A percentile compares a stretch with the other conserved stretches of the same genome.
Conservation (phyloP, 2,113 vertebrate species). For the Psephotus haematonotus region DNA sequence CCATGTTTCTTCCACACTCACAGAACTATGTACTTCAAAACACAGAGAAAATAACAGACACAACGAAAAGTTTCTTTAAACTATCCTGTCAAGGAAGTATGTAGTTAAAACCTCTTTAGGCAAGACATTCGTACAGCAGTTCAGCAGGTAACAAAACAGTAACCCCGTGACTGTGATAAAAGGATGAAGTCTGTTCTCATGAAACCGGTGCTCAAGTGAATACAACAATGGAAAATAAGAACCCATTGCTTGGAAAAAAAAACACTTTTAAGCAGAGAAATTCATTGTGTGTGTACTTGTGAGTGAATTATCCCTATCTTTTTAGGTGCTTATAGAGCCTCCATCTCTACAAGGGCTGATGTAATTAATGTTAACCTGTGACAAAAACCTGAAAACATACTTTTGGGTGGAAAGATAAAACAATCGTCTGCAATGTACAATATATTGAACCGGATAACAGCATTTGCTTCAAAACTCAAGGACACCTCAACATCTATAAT, state of each 20-base stretch:
- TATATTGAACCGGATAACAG: background rate
- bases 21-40: background rate
- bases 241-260: background rate
- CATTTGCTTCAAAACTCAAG: slow-evolving; percentile 41
- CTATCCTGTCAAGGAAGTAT: background rate
- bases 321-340: background rate
- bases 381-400: slow-evolving; percentile 20
- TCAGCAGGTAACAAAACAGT: background rate
- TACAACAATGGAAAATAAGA: background rate
- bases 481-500: slow-evolving; percentile 10
- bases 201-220: background rate
- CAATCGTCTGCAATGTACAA: background rate
- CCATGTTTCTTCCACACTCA: rapidly evolving
- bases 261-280: background rate
- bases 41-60: background rate
- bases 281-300: background rate
- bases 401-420: slow-evolving; percentile 16
- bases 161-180: background rate
- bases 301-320: background rate
- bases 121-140: background rate
- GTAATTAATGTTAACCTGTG: slow-evolving; percentile 10
- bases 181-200: background rate
- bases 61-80: background rate
- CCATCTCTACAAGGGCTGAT: background rate
- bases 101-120: background rate